Conservation (phyloP, 2,888 invertebrate genomes). For the Molorchus minor region DNA sequence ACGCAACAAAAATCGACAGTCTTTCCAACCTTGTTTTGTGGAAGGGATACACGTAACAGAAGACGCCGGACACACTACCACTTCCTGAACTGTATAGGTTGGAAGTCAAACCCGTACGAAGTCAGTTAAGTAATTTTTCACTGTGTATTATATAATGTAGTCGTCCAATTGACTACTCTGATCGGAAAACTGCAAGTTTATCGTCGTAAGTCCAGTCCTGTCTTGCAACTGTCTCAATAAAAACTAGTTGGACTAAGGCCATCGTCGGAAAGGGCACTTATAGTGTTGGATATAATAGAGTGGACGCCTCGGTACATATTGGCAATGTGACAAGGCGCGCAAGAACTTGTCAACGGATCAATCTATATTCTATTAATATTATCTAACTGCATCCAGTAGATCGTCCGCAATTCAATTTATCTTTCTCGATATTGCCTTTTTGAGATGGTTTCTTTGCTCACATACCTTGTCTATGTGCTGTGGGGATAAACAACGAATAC, state of each 20-base stretch:
- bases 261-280: conserved; percentile 33
- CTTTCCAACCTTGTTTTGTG: too few species aligned
- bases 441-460: conserved; percentile 30
- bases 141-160: too few species aligned
- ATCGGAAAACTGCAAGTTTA: too few species aligned
- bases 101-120: too few species aligned
- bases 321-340: conserved; percentile 46
- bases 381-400: conserved; percentile 44
- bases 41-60: too few species aligned
- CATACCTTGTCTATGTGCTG: too few species aligned
- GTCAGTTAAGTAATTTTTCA: too few species aligned
- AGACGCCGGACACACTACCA: too few species aligned
- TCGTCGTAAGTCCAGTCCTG: conserved; percentile 39
- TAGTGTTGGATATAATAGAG: conserved; percentile 45
- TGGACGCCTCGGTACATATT: conserved; percentile 47
- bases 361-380: conserved; percentile 59
- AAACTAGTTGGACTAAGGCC: conserved; percentile 46
- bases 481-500: too few species aligned
- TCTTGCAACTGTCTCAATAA: conserved; percentile 37
- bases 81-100: too few species aligned
- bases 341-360: conserved; percentile 59
- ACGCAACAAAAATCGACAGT: too few species aligned
- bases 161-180: too few species aligned
- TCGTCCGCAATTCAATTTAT: conserved; percentile 47
- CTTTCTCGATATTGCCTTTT: conserved; percentile 48